A percentile compares a stretch with the other conserved stretches of the same genome.
Conservation (phyloP, 2,888 invertebrate species). For the Homarus gammarus region DNA sequence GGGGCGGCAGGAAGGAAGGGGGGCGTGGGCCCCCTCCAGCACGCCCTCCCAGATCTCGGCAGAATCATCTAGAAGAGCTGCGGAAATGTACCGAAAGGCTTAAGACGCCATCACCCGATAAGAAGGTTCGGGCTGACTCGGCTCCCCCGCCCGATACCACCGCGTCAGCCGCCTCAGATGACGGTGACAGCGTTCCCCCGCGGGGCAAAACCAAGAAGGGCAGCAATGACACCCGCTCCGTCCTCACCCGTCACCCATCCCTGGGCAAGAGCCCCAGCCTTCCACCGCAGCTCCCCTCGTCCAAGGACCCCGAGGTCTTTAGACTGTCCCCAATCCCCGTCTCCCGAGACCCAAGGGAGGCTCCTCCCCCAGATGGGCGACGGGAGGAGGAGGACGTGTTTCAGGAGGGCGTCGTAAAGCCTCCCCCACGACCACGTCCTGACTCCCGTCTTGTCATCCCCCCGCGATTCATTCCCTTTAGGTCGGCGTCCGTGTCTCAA, state of each 20-base stretch:
- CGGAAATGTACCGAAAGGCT: slow-evolving; percentile 89
- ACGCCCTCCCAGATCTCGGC: slow-evolving; percentile 73
- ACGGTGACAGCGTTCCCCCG: slow-evolving; percentile 15
- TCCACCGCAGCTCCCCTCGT: slow-evolving; percentile 57
- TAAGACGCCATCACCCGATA: slow-evolving; percentile 82
- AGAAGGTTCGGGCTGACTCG: slow-evolving; percentile 51
- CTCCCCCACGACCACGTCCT: slow-evolving; percentile 53
- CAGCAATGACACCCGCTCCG: slow-evolving; percentile 36
- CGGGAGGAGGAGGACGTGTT: slow-evolving; percentile 59
- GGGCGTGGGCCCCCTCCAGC: slow-evolving; percentile 80
- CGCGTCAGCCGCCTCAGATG: slow-evolving; percentile 32
- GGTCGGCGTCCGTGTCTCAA: slow-evolving; percentile 93
- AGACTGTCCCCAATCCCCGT: slow-evolving; percentile 11
- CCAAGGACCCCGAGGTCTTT: slow-evolving; percentile 17
- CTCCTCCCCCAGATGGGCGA: not conserved
- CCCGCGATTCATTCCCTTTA: slow-evolving; percentile 85
- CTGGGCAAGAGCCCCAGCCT: slow-evolving; percentile 66
- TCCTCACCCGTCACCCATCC: slow-evolving; percentile 32
- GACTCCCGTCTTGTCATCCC: slow-evolving; percentile 55
- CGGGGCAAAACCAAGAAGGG: slow-evolving; percentile 30
- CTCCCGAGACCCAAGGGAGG: not conserved
- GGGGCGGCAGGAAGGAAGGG: slow-evolving; percentile 76
- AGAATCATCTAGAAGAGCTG: slow-evolving; percentile 82
- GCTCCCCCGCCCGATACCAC: slow-evolving; percentile 40
- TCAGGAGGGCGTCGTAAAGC: slow-evolving; percentile 48